Evolutionary conservation across 2,113 vertebrate species (phyloP).

Genomic region (Chitala chitala): DNA sequence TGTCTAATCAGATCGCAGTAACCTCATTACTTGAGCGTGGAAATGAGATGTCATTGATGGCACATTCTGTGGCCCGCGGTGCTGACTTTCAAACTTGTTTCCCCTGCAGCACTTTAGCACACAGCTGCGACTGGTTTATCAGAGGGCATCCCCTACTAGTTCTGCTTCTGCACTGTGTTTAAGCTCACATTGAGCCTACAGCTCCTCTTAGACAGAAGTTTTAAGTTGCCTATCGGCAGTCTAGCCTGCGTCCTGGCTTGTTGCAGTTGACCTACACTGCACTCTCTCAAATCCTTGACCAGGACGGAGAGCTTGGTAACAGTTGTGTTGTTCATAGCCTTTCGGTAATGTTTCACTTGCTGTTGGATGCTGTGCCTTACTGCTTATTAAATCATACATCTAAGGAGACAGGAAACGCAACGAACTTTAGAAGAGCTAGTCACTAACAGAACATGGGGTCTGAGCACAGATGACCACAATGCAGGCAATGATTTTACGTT

Average conservation of each 20-base stretch:
- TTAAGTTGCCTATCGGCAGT: too few relatives aligned
- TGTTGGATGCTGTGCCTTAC: neutral
- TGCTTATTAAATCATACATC: slow-evolving; percentile 9
- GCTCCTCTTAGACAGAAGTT: too few relatives aligned
- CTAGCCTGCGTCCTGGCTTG: too few relatives aligned
- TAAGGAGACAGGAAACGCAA: neutral
- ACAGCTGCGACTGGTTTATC: too few relatives aligned
- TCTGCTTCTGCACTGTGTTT: too few relatives aligned
- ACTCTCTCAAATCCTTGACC: too few relatives aligned
- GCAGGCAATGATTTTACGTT: too few relatives aligned
- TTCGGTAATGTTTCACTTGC: slow-evolving; percentile 8
- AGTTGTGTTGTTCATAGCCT: slow-evolving; percentile 9
- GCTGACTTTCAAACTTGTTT: neutral
- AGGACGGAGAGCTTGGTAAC: neutral
- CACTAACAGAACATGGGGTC: neutral
- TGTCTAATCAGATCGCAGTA: slow-evolving; percentile 51
- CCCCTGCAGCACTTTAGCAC: neutral
- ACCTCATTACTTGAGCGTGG: slow-evolving; percentile 45
- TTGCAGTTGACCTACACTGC: too few relatives aligned
- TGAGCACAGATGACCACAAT: too few relatives aligned
- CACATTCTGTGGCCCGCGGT: neutral
- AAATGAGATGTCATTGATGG: slow-evolving; percentile 27
- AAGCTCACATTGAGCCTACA: too few relatives aligned
- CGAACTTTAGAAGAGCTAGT: neutral
- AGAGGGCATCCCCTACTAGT: neutral